Base-by-base conservation (phyloP, 2,888 invertebrate genomes). In the Biston stratarius region DNA sequence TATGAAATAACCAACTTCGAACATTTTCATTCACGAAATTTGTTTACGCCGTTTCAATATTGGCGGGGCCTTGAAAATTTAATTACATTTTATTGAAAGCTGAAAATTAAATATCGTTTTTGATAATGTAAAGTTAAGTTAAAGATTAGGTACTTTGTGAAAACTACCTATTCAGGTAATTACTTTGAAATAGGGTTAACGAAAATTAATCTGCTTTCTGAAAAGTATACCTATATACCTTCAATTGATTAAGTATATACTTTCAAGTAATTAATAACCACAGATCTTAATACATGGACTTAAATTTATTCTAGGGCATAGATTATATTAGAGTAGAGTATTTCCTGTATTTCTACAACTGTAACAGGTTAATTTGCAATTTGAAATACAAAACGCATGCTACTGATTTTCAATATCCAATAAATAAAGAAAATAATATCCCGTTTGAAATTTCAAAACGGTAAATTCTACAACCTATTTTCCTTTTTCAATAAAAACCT, bases 61-160 rank as follows among this genome's bases (percentile, higher is more conserved):
- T 64, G 53, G n/a, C 36, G 24, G 15, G 24, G 59, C 53, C 48
- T 59, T 36, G 40, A 59, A 59, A 53, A 64, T 53, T 59, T 59
- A 59, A 59, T 59, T 64, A 64, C n/a, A 47, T 47, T 64, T 53
- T 59, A 64, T 58, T 59, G 64, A 42, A 64, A 53, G 40, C 53
- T 53, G 53, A 36, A 53, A 64, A 64, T 49, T 64, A 64, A 58
- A 58, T 63, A 55, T 24, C 42, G 59, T 59, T 48, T 53, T 59
- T 59, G 59, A 14, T 59, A 59, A 59, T 59, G 24, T 59, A 38
- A 49, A 49, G 40, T 59, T 49, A 40, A 40, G 33, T 40, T 49
- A 51, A 12, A 51, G 49, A 59, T 59, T 59, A 24, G 11, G 55
- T 59, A 59, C 12, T 48, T 48, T 59, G 48, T 40, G 5, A 48